Evolutionary conservation across 2,113 vertebrate genomes (phyloP).

Genomic region (Globicephala melas): DNA sequence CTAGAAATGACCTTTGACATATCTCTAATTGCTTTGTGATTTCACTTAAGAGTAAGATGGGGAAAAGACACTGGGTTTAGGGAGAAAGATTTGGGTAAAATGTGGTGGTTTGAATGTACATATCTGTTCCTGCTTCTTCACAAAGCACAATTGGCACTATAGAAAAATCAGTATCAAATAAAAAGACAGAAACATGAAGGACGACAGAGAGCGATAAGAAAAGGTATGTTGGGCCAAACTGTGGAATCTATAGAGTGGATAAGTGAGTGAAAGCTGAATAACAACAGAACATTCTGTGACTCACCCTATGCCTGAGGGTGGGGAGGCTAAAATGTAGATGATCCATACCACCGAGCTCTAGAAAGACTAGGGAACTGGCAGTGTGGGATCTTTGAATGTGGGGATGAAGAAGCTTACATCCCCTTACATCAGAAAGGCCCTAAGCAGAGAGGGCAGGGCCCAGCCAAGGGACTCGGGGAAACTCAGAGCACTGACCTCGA

Average conservation of each 20-base stretch:
- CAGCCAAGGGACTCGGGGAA: neutral
- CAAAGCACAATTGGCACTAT: neutral
- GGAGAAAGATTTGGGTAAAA: neutral
- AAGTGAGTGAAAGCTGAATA: neutral
- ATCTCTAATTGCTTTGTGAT: neutral
- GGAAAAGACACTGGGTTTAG: neutral
- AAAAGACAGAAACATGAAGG: neutral
- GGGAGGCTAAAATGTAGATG: neutral
- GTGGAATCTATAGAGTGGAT: neutral
- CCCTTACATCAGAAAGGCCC: neutral
- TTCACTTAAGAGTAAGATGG: neutral
- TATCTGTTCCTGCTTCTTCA: neutral
- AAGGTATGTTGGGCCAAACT: neutral
- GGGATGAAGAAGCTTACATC: neutral
- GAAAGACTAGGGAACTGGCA: neutral
- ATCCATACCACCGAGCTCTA: neutral
- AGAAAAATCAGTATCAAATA: neutral
- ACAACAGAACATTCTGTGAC: neutral
- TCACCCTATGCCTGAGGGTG: neutral
- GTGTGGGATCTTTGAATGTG: neutral
- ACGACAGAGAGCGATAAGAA: neutral
- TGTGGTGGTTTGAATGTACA: neutral
- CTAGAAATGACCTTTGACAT: too few relatives aligned
- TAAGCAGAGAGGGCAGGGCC: fast-evolving
- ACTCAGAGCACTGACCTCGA: too few relatives aligned